Conservation (phyloP, 2,113 vertebrate genomes). For the Psephotus haematonotus region DNA sequence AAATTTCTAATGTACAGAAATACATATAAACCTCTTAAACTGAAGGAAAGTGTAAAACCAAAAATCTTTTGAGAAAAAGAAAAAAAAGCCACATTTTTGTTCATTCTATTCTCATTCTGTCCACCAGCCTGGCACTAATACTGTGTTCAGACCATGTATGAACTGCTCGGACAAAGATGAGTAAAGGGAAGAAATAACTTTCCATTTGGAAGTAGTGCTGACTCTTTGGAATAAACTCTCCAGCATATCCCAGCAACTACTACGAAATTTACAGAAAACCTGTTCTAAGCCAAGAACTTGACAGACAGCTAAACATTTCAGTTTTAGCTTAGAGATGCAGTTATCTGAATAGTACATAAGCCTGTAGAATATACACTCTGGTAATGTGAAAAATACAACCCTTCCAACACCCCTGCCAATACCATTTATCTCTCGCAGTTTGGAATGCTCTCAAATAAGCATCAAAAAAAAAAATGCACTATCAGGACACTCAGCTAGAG, state of each 20-base stretch:
- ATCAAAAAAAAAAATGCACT: conserved; percentile 7
- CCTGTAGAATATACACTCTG: neutral
- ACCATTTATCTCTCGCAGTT: neutral
- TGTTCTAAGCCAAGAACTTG: conserved; percentile 20
- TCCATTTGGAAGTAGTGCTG: conserved; percentile 14
- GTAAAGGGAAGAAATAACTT: neutral
- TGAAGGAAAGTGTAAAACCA: neutral
- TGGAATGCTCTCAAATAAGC: conserved; percentile 28
- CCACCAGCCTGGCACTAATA: conserved; percentile 1
- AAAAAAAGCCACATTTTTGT: neutral
- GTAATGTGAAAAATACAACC: conserved; percentile 14
- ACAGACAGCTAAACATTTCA: conserved; percentile 29
- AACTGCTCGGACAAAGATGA: neutral
- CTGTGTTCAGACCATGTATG: neutral
- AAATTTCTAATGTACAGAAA: conserved; percentile 6
- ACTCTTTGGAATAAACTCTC: conserved; percentile 45
- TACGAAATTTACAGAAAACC: conserved; percentile 28
- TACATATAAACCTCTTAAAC: conserved; percentile 9
- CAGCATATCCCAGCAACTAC: conserved; percentile 41
- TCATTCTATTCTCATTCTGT: conserved; percentile 31
- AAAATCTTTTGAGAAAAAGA: neutral
- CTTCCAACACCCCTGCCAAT: neutral
- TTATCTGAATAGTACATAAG: conserved; percentile 47
- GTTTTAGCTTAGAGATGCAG: conserved; percentile 12
- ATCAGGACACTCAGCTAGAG: neutral